Conservation (phyloP, 2,113 vertebrate species). For the Athene noctua region DNA sequence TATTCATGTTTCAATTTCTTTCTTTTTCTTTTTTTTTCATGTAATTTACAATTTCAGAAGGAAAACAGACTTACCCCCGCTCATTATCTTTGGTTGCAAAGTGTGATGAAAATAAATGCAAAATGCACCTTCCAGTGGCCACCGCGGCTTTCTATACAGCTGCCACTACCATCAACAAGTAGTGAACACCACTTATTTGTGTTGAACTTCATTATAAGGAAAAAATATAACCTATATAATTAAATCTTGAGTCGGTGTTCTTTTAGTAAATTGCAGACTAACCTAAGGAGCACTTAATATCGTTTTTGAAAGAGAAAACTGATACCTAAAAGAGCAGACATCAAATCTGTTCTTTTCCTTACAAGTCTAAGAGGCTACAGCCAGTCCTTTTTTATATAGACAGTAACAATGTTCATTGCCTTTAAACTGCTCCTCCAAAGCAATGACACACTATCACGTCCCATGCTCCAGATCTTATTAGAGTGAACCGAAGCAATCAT, state of each 20-base stretch:
- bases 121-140: conserved; percentile 68
- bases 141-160: neutral
- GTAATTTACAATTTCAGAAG: conserved; percentile 73
- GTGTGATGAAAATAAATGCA: conserved; percentile 43
- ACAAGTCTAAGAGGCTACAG: conserved; percentile 28
- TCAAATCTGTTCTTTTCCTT: conserved; percentile 38
- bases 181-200: neutral
- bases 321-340: conserved; percentile 43
- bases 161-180: neutral
- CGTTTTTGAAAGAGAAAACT: conserved; percentile 63
- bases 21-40: conserved; percentile 17
- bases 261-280: conserved; percentile 62
- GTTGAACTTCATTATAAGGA: neutral
- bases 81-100: conserved; percentile 14
- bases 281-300: conserved; percentile 66
- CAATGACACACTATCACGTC: conserved; percentile 36
- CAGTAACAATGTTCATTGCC: conserved; percentile 5
- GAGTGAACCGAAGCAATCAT: conserved; percentile 52
- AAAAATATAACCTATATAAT: conserved; percentile 61
- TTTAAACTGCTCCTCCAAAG: conserved; percentile 57
- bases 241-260: conserved; percentile 52
- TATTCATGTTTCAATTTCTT: conserved; percentile 71
- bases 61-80: conserved; percentile 55
- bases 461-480: conserved; percentile 52
- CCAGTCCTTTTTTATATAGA: conserved; percentile 47